Base-by-base conservation (phyloP, 2,888 invertebrate genomes). In the Mimumesa dahlbomi region DNA sequence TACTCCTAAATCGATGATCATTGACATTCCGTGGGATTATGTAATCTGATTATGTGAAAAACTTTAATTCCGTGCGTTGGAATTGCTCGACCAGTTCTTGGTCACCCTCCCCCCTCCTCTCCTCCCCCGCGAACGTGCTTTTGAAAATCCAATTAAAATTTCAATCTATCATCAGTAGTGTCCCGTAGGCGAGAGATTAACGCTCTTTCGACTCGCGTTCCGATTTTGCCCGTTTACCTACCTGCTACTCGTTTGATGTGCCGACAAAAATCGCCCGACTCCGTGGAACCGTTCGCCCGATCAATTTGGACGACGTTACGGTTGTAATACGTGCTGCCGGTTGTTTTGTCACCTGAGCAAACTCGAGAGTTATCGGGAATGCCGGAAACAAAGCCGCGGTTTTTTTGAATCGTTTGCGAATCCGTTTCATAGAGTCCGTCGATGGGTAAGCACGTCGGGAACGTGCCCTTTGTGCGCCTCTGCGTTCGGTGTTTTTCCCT, bases 61-160 rank as follows among this genome's bases (percentile, higher is more conserved):
- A 3, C n/a, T 45, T 45, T 9, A 21, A 45, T 21, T 2, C 21
- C 0, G 22, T 5, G 2, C 21, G 5, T 45, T 2, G n/a, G n/a
- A 45, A 45, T 22, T 45, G 43, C 43, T 11, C 13, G 43, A 22
- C 22, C 43, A 11, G 13, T 45, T 6, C 48, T 31, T 13, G 16
- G 9, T 31, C 31, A 9, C 14, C n/a, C n/a, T n/a, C n/a, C n/a
- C n/a, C n/a, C n/a, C n/a, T n/a, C n/a, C n/a, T n/a, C n/a, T n/a
- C n/a, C 7, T 45, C 22, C 22, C 6, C 3, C n/a, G 22, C 22
- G 2, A 2, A 48, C 2, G 14, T 18, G 5, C 5, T 38, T 2
- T 34, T 7, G 16, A 40, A 57, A 76, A 72, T 67, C 61, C 75
- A 75, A 79, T 79, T 75, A 75, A 79, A 79, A 79, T 75, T 81